Evolutionary conservation across 1,140 invertebrate genomes (phyloP).

Genomic region (Colletes latitarsis): DNA sequence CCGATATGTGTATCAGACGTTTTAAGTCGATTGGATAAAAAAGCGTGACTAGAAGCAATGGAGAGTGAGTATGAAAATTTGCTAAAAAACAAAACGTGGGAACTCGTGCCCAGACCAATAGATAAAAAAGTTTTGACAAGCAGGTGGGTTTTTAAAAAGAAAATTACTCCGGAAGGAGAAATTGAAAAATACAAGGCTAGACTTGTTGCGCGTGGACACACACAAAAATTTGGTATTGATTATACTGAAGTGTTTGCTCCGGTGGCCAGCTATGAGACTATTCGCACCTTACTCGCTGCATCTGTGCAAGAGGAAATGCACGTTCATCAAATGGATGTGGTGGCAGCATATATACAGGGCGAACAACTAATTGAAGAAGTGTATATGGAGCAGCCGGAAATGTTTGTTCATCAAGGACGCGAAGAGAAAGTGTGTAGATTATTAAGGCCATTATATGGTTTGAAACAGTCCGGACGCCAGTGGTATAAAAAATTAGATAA

Average conservation of each 20-base stretch:
- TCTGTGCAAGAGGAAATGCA: slow-evolving; percentile 39
- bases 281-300: slow-evolving; percentile 46
- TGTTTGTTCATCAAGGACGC: not conserved
- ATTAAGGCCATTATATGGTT: slow-evolving; percentile 27
- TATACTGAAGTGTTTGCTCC: slow-evolving; percentile 66
- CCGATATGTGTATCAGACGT: not conserved
- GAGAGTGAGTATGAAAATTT: slow-evolving; percentile 4
- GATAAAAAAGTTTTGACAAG: slow-evolving; percentile 64
- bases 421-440: slow-evolving; percentile 15
- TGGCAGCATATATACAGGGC: slow-evolving; percentile 53
- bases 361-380: slow-evolving; percentile 50
- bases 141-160: slow-evolving; percentile 23
- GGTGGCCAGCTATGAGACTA: slow-evolving; percentile 51
- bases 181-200: slow-evolving; percentile 62
- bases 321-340: slow-evolving; percentile 65
- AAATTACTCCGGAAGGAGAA: not conserved
- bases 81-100: slow-evolving; percentile 69
- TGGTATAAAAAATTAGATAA: slow-evolving; percentile 55
- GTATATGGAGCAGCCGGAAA: slow-evolving; percentile 51
- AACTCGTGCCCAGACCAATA: slow-evolving; percentile 63
- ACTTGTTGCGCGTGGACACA: slow-evolving; percentile 65
- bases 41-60: slow-evolving; percentile 22
- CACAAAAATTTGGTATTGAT: slow-evolving; percentile 58
- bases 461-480: slow-evolving; percentile 28
- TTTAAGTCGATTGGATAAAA: not conserved